These are phyloP conservation scores for Mionectes olivaceus DNA, from an alignment of 2,797 vertebrate genomes.

Conservation along the genomic window DNA sequence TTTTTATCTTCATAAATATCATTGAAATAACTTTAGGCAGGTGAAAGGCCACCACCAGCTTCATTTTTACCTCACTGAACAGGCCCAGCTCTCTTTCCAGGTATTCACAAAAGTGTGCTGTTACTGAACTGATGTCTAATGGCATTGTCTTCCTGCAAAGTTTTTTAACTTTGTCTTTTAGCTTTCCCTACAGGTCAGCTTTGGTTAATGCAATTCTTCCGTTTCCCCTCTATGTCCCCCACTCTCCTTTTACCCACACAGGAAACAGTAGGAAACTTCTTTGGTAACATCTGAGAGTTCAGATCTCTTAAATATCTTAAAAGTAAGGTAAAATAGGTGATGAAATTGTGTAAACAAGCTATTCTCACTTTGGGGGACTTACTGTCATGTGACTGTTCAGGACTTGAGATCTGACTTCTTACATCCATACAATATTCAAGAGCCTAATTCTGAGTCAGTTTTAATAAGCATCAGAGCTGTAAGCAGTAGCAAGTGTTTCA, in stretches of 20 bases:
- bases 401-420: not conserved
- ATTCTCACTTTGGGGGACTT: not conserved
- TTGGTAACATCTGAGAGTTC: not conserved
- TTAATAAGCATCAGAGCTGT: not conserved
- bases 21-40: not conserved
- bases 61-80: not conserved
- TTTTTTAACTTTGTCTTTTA: not conserved
- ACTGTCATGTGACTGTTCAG: not conserved
- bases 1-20: not conserved
- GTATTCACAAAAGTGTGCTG: not conserved
- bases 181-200: not conserved
- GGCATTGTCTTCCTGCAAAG: not conserved
- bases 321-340: not conserved
- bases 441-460: not conserved
- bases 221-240: not conserved
- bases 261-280: not conserved
- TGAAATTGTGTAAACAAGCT: not conserved
- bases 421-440: not conserved
- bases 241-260: not conserved
- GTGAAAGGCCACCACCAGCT: not conserved
- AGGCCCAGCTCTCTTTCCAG: not conserved
- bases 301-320: not conserved
- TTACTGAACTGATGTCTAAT: not conserved
- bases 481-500: not conserved
- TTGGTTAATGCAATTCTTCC: not conserved